Evolutionary conservation across 2,113 vertebrate genomes (phyloP).

Genomic region (Axis porcinus): DNA sequence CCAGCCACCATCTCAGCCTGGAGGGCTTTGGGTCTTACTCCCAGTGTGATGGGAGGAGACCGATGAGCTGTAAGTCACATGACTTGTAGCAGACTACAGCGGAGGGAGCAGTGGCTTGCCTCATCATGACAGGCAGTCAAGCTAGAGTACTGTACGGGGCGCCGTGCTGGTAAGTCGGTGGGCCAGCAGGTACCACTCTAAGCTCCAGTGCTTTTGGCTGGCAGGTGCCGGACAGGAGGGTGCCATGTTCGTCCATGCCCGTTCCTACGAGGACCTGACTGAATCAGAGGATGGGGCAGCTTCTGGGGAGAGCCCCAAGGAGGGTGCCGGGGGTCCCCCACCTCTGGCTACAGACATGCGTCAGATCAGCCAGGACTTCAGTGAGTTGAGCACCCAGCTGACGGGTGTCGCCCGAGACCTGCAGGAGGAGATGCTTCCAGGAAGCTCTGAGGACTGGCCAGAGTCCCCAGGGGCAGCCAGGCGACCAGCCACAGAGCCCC

Average conservation of each 20-base stretch:
- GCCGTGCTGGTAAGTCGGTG: neutral
- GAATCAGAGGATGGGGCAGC: slow-evolving; percentile 76
- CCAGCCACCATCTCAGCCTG: neutral
- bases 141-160: neutral
- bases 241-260: slow-evolving; percentile 93
- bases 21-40: neutral
- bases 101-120: neutral
- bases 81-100: neutral
- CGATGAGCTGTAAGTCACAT: neutral
- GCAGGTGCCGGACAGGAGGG: slow-evolving; percentile 92
- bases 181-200: neutral
- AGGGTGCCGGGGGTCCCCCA: slow-evolving; percentile 45
- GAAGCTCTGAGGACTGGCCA: slow-evolving; percentile 76
- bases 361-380: slow-evolving; percentile 86
- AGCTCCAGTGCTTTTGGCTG: slow-evolving; percentile 56
- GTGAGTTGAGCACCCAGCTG: slow-evolving; percentile 82
- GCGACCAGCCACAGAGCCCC: slow-evolving; percentile 60
- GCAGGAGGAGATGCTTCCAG: slow-evolving; percentile 82
- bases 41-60: neutral
- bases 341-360: slow-evolving; percentile 73
- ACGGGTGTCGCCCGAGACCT: slow-evolving; percentile 80
- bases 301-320: slow-evolving; percentile 38
- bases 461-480: slow-evolving; percentile 13
- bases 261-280: slow-evolving; percentile 94
- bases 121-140: neutral